These are phyloP conservation scores for Phylloscopus trochilus DNA, from an alignment of 2,113 vertebrate genomes.

Conservation along the genomic window DNA sequence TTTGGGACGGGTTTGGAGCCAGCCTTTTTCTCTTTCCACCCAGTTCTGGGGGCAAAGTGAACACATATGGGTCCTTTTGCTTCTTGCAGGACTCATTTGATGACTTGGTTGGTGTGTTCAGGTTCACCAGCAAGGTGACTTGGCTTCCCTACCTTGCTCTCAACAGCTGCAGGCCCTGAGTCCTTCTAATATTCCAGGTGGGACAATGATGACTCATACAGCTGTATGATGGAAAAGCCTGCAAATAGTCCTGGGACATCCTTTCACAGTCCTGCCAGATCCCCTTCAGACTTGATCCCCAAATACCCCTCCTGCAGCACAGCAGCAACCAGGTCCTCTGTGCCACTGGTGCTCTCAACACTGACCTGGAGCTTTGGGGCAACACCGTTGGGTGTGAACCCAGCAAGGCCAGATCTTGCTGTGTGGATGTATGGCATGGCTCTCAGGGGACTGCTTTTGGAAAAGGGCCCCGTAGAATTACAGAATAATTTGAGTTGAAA, in stretches of 20 bases:
- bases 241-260: not conserved
- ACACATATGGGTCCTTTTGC: not conserved
- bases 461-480: not conserved
- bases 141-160: not conserved
- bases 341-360: not conserved
- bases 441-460: not conserved
- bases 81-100: not conserved
- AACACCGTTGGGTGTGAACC: rapidly evolving
- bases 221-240: not conserved
- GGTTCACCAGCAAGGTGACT: not conserved
- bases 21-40: not conserved
- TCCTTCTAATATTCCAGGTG: not conserved
- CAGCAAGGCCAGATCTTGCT: not conserved
- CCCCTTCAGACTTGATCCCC: not conserved
- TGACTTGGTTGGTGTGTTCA: not conserved
- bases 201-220: not conserved
- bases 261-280: not conserved
- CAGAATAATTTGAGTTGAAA: not conserved
- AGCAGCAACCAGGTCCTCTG: not conserved
- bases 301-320: not conserved
- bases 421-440: not conserved
- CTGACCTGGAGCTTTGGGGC: not conserved
- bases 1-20: not conserved
- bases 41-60: not conserved
- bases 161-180: not conserved